These are phyloP conservation scores for Laupala kohalensis DNA, from an alignment of 1,140 invertebrate genomes.

Conservation along the genomic window DNA sequence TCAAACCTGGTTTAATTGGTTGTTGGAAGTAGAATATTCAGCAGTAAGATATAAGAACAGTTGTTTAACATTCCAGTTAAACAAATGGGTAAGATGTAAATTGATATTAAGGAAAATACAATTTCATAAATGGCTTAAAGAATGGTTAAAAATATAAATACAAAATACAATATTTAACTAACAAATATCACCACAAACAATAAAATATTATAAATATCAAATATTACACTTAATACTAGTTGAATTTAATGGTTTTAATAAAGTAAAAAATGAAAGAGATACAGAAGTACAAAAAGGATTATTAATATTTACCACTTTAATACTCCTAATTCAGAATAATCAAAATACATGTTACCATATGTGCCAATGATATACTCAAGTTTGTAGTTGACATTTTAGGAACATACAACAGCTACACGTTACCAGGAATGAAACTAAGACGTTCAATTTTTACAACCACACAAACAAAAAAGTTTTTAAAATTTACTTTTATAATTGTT, in stretches of 20 bases:
- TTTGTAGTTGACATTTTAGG: too few relatives aligned
- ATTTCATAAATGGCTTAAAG: background rate
- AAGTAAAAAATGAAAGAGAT: background rate
- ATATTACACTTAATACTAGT: background rate
- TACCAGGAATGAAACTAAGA: too few relatives aligned
- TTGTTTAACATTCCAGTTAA: conserved; percentile 99
- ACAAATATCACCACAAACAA: too few relatives aligned
- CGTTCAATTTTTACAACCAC: too few relatives aligned
- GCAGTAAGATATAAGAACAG: conserved; percentile 93
- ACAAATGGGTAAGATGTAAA: conserved; percentile 67
- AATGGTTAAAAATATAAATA: background rate
- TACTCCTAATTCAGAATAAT: too few relatives aligned
- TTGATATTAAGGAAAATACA: conserved; percentile 21
- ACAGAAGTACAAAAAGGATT: background rate
- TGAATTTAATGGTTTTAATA: too few relatives aligned
- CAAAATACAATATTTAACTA: background rate
- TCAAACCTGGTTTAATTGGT: conserved; percentile 73
- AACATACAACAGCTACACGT: too few relatives aligned
- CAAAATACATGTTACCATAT: too few relatives aligned
- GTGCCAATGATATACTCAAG: too few relatives aligned
- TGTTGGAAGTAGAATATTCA: conserved; percentile 82
- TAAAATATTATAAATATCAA: background rate
- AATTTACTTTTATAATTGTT: too few relatives aligned
- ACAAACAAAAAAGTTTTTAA: too few relatives aligned
- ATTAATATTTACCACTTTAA: too few relatives aligned